Conservation (phyloP, 2,113 vertebrate genomes). For the Podocnemis expansa region DNA sequence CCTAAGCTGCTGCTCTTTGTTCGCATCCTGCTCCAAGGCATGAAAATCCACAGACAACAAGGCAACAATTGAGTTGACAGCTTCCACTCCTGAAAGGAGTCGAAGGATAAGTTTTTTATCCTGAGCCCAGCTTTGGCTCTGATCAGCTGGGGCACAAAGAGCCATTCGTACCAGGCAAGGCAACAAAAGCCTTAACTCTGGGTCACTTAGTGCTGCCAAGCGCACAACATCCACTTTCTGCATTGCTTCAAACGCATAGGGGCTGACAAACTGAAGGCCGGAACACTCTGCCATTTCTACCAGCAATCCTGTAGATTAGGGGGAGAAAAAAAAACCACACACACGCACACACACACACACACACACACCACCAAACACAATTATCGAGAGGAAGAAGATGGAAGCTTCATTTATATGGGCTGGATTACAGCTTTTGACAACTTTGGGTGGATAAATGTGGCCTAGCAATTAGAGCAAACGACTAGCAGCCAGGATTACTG, state of each 20-base stretch:
- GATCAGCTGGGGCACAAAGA: constrained; percentile 95
- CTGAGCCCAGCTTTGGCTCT: constrained; percentile 96
- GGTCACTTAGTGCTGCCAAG: constrained; percentile 91
- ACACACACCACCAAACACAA: too few species aligned
- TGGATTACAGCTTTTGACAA: neutral
- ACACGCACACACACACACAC: too few species aligned
- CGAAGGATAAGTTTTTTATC: constrained; percentile 98
- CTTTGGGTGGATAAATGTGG: neutral
- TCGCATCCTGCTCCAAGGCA: constrained; percentile 96
- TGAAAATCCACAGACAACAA: constrained; percentile 98
- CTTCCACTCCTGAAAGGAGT: constrained; percentile 95
- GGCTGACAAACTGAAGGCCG: constrained; percentile 92
- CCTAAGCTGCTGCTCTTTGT: constrained; percentile 97
- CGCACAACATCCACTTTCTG: constrained; percentile 95
- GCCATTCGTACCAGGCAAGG: constrained; percentile 98
- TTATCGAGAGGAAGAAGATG: neutral
- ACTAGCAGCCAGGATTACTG: neutral
- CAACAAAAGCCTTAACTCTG: constrained; percentile 91
- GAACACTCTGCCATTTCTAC: constrained; percentile 85
- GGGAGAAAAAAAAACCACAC: neutral
- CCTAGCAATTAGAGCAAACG: neutral
- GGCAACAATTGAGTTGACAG: constrained; percentile 96
- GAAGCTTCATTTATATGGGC: neutral
- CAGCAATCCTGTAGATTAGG: neutral
- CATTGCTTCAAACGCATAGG: constrained; percentile 97